A percentile compares a stretch with the other conserved stretches of the same genome.
Conservation (phyloP, 1,140 invertebrate species). For the Anthonomus grandis region DNA sequence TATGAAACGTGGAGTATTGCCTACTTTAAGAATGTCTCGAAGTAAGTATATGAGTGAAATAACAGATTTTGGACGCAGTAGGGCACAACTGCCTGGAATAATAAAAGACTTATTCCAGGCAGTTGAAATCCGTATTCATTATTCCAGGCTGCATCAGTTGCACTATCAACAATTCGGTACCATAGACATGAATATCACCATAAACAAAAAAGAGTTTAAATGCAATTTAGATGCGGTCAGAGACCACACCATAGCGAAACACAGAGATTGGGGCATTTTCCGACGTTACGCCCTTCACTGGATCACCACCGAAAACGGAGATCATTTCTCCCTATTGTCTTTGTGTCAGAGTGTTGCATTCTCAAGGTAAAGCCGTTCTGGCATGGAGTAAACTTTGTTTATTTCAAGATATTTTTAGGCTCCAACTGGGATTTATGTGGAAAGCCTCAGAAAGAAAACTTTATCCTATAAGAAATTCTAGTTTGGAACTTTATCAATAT, state of each 20-base stretch:
- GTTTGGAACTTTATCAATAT: conserved; percentile 60
- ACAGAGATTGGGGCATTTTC: conserved; percentile 64
- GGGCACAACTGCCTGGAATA: too few species aligned
- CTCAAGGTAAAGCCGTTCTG: conserved; percentile 52
- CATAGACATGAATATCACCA: conserved; percentile 51
- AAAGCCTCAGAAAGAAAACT: conserved; percentile 54
- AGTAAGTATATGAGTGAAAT: conserved; percentile 50
- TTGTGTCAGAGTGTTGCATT: conserved; percentile 62
- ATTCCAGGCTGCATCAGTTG: conserved; percentile 63
- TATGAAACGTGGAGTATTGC: conserved; percentile 63
- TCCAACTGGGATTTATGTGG: conserved; percentile 66
- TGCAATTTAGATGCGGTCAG: conserved; percentile 55
- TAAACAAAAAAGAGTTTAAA: conserved; percentile 52
- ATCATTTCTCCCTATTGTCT: conserved; percentile 59
- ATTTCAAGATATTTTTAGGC: too few species aligned
- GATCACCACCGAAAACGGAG: conserved; percentile 62
- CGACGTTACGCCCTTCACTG: conserved; percentile 68
- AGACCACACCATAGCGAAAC: conserved; percentile 56
- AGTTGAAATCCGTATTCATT: too few species aligned
- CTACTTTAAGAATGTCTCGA: conserved; percentile 62
- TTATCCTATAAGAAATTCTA: conserved; percentile 53
- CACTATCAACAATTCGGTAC: conserved; percentile 71
- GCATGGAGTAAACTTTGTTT: conserved; percentile 29
- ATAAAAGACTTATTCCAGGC: background rate
- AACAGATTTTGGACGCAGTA: background rate